Evolutionary conservation across 1,140 invertebrate genomes (phyloP).

Genomic region (Nebria ingens): DNA sequence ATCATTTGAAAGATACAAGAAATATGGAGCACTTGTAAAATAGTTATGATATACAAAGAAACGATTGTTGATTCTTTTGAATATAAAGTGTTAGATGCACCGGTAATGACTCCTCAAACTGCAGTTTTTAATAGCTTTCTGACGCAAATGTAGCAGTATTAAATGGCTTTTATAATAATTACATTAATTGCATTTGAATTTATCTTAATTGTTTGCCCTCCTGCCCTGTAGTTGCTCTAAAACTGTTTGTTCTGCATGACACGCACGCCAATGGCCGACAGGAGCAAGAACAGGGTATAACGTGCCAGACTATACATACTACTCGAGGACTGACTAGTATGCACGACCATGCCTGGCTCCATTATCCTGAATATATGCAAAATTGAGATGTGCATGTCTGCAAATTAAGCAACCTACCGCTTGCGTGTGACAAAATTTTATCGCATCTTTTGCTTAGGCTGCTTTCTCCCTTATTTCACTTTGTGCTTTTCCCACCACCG

Average conservation of each 20-base stretch:
- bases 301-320: not conserved
- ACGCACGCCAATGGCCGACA: not conserved
- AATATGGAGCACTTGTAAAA: too few species aligned
- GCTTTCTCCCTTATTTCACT: not conserved
- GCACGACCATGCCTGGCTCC: not conserved
- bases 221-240: not conserved
- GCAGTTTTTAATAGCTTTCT: too few species aligned
- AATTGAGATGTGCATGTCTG: not conserved
- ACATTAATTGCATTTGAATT: not conserved
- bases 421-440: not conserved
- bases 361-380: not conserved
- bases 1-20: too few species aligned
- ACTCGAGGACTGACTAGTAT: not conserved
- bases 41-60: too few species aligned
- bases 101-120: too few species aligned
- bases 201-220: not conserved
- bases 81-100: too few species aligned
- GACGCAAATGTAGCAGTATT: too few species aligned
- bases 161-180: not conserved
- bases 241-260: not conserved
- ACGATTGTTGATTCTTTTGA: too few species aligned
- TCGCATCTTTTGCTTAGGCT: too few species aligned
- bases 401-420: not conserved
- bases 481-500: not conserved
- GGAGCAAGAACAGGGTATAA: not conserved